Evolutionary conservation across 2,113 vertebrate genomes (phyloP), one percentile per base, ranked within the genome.

Genomic region (Cyanoramphus novaezelandiae): DNA sequence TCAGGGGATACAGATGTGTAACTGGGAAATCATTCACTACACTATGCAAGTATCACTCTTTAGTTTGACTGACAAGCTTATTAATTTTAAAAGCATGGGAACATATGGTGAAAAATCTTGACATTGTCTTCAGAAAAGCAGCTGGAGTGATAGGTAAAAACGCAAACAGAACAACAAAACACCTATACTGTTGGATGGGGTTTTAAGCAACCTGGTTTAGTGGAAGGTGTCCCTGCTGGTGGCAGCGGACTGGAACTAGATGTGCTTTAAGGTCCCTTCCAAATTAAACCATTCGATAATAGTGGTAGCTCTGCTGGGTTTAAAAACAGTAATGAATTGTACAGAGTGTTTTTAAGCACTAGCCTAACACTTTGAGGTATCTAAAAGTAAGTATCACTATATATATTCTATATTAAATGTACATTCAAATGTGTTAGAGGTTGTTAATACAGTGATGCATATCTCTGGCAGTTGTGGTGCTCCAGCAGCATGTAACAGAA

Each of bases 101-200:
- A 88, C 63, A 91, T 13, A 63, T 5, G 65, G 83, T 82, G 70
- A 91, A 87, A 92, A 82, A 72, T 46, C 70, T 59, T 91, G 70
- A 81, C 94, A 76, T n/a, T n/a, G 53, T 60, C 74, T 91, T 87
- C 82, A 84, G 81, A 92, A 78, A 89, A 57, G 57, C 77, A 96
- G 74, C 75, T 82, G 86, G 52, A 64, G 17, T n/a, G 57, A 37
- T 57, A 57, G n/a, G 49, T 69, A 50, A 53, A 91, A 94, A 35
- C 13, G 9, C 57, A 59, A 35, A 35, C 33, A 59, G 57, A 59
- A 59, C 33, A 59, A 23, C 21, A 59, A 24, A 24, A 59, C 13
- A 35, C 33, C 57, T 35, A 35, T 35, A 59, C 14, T 35, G 9
- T 24, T 59, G 57, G 8, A 59, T 59, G 21, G 57, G 57, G n/a